Evolutionary conservation across 2,113 vertebrate species (phyloP), one percentile per base, ranked within the genome.

Genomic region (Protobothrops flavoviridis): DNA sequence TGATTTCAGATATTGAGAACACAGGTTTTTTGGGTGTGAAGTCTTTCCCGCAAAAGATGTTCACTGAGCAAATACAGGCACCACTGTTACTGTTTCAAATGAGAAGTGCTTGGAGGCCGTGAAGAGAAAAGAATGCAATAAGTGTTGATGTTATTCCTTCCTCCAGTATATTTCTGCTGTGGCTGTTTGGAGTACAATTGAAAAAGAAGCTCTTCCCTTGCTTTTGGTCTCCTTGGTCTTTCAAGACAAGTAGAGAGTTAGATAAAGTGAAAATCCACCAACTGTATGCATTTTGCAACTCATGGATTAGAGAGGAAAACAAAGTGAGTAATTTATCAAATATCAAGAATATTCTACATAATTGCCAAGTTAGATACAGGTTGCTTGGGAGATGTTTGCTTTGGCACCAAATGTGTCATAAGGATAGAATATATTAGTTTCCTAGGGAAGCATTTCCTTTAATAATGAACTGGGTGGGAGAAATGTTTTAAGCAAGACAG

Each of bases 401-500:
- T 48, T 74, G 48, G 43, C 1, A 24, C 48, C 29, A 45, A 48
- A 20, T 85, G 50, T 64, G 61, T 59, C 12, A 85, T 87, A 26
- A 57, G n/a, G 87, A 89, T 33, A 43, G 88, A 39, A 39, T 53
- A 56, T 24, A 23, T 7, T 92, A 81, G 57, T 87, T 94, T 92
- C 88, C 88, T 57, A 92, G 88, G 93, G 91, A 95, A 59, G 7
- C 45, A 7, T n/a, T 92, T 93, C 92, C 95, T 93, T 64, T 64
- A 45, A 21, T 0, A 52, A 85, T 45, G 87, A 91, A 93, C 69
- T 21, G 53, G 55, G 87, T 61, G 45, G 90, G 64, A 85, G 26
- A 6, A 52, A 92, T 48, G 57, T 43, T 90, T 93, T 90, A 45
- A 1, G 4, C 57, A 92, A 33, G 94, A 43, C 33, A 93, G 86